Evolutionary conservation across 2,888 invertebrate genomes (phyloP), one percentile per base, ranked within the genome.

Genomic region (Pristionchus arcanus): DNA sequence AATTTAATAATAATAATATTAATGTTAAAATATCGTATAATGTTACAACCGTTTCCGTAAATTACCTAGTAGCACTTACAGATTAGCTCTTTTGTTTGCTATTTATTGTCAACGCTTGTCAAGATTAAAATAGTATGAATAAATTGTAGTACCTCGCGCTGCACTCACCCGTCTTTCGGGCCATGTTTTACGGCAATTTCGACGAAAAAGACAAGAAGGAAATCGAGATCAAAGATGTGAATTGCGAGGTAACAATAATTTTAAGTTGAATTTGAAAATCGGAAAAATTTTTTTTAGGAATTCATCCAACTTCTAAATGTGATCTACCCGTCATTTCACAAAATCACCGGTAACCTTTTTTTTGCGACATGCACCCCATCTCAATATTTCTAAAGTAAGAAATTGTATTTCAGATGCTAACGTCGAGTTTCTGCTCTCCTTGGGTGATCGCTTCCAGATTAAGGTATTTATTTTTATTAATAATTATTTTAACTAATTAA

Each of bases 271-370:
- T 59, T 13, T 59, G 59, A 25, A 59, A 59, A 59, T 25, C 19
- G 15, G 11, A 11, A n/a, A 25, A n/a, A 74, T 74, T 4, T n/a
- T 16, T 74, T 74, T 37, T 21, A 74, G 71, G 34, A 74, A 74
- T 74, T 74, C 71, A 74, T 74, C 71, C 34, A 34, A 34, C 71
- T 74, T 74, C 71, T 74, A 2, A 74, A 74, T 34, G 71, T 74
- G 71, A 74, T 74, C 31, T 74, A 74, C 34, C 71, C 71, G 2
- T 74, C 71, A 16, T 74, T 74, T 15, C 71, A 74, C 16, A 74
- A 74, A 37, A 74, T 74, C 34, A 34, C 71, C 31, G 71, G 71
- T 74, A n/a, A 21, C 31, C 9, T 74, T 37, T n/a, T n/a, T n/a
- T n/a, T n/a, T n/a, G n/a, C n/a, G n/a, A n/a, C n/a, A n/a, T n/a